Base-by-base conservation (phyloP, 2,797 vertebrate species). In the Phrynocephalus forsythii region DNA sequence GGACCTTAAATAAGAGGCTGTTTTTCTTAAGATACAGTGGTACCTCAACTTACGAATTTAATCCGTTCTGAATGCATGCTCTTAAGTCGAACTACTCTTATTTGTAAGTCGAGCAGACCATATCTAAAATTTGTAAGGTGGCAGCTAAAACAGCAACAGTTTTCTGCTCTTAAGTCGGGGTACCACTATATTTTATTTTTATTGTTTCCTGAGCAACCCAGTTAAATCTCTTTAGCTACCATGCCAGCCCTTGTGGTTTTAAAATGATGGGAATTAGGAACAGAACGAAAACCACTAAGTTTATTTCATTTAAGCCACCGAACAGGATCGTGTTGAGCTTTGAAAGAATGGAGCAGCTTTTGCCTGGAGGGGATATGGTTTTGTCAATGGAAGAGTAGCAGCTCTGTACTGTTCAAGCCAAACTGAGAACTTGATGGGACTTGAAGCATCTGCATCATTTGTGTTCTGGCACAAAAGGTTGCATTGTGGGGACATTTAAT, bases 401-500 rank as follows among this genome's bases (percentile, higher is more conserved):
- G 88, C 93, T 93, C 89, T 89, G 89, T 69, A 80, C 82, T 18
- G n/a, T 81, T 86, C 86, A 83, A 2, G 84, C 91, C 90, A 91
- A 92, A 92, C 90, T 83, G 79, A 20, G 87, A 91, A 56, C 90
- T 67, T 91, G 86, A 92, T 90, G 91, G 50, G 69, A 89, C 92
- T 88, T 90, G 87, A 93, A 95, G 89, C 85, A 93, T 89, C 87
- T 87, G 87, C 88, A 93, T 89, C 90, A 78, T 89, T 92, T 92
- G 84, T 89, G 93, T 86, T 88, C 93, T 68, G 85, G 80, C 77
- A 90, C 79, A 93, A 44, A 44, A 86, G 90, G 86, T 93, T 76
- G 67, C 91, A 90, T 88, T 66, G 90, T 92, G 86, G 72, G 89
- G 81, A 91, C 92, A 87, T 90, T 91, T 93, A 94, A 94, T 93